Conservation (phyloP, 2,888 invertebrate genomes). For the Conomelus anceps region DNA sequence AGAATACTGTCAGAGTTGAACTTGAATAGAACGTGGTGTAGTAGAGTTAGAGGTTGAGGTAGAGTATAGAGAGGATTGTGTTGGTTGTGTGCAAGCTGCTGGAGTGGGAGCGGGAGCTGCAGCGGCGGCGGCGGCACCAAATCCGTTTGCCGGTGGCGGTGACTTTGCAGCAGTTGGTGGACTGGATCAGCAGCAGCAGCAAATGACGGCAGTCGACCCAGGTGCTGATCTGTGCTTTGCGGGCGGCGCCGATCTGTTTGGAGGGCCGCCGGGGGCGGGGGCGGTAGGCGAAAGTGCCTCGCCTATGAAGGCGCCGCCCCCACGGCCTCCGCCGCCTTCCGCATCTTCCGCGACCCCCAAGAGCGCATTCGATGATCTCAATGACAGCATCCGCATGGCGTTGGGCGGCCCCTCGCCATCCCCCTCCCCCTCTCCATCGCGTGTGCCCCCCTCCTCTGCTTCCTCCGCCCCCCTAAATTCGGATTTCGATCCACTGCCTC, state of each 20-base stretch:
- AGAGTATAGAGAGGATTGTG: background rate
- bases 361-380: constrained; percentile 61
- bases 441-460: constrained; percentile 7
- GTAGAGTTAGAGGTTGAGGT: too few relatives aligned
- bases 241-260: constrained; percentile 38
- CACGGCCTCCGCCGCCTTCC: constrained; percentile 32
- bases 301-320: constrained; percentile 43
- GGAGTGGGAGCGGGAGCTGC: constrained; percentile 40
- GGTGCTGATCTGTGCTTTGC: constrained; percentile 30
- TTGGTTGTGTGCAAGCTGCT: constrained; percentile 48
- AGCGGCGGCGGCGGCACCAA: constrained; percentile 43
- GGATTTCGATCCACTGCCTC: background rate
- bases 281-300: constrained; percentile 40
- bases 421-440: constrained; percentile 27
- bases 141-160: constrained; percentile 58
- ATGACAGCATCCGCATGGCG: constrained; percentile 60
- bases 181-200: constrained; percentile 35
- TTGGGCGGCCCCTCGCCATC: constrained; percentile 47
- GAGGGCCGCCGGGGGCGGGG: constrained; percentile 38
- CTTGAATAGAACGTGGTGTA: too few relatives aligned
- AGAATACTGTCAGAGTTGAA: too few relatives aligned
- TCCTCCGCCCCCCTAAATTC: constrained; percentile 6
- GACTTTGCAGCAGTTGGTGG: constrained; percentile 43
- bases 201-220: constrained; percentile 31
- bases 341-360: constrained; percentile 43